Evolutionary conservation across 1,140 invertebrate genomes (phyloP).

Genomic region (Drosophila punjabiensis): DNA sequence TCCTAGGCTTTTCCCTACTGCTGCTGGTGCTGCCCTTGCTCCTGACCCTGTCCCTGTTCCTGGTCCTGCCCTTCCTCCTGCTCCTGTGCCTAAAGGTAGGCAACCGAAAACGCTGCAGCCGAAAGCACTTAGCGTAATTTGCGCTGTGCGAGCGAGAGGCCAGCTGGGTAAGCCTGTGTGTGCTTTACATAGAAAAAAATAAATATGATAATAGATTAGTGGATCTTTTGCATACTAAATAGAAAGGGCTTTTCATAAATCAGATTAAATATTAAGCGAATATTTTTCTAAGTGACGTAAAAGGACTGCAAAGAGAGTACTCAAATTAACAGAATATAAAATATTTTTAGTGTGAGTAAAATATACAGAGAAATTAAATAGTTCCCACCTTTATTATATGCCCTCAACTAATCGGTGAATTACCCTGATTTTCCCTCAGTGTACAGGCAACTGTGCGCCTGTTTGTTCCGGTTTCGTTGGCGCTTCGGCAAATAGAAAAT

Average conservation of each 20-base stretch:
- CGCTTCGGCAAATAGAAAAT: constrained; percentile 82
- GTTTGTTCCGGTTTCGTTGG: constrained; percentile 77
- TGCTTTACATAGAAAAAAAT: constrained; percentile 22
- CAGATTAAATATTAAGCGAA: constrained; percentile 14
- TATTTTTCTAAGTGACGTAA: not conserved
- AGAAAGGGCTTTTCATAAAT: not conserved
- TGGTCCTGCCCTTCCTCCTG: too few relatives aligned
- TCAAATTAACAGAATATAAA: not conserved
- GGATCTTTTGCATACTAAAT: constrained; percentile 1
- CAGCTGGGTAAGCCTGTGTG: constrained; percentile 9
- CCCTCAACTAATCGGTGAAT: not conserved
- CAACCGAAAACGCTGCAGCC: constrained; percentile 70
- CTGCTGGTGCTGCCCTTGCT: not conserved
- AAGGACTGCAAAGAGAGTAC: not conserved
- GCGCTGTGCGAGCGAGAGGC: constrained; percentile 43
- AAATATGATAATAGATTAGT: constrained; percentile 17
- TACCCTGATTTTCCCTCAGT: not conserved
- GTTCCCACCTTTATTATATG: not conserved
- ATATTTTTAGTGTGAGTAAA: not conserved
- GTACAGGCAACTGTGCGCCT: constrained; percentile 33
- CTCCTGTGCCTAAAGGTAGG: constrained; percentile 54
- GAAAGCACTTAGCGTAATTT: constrained; percentile 82
- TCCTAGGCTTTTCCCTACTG: not conserved
- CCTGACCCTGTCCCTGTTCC: not conserved
- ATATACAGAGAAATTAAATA: too few relatives aligned